A percentile compares a stretch with the other conserved stretches of the same genome.
These are phyloP conservation scores for Tangara arthus DNA, from an alignment of 2,797 vertebrate genomes.

Conservation along the genomic window DNA sequence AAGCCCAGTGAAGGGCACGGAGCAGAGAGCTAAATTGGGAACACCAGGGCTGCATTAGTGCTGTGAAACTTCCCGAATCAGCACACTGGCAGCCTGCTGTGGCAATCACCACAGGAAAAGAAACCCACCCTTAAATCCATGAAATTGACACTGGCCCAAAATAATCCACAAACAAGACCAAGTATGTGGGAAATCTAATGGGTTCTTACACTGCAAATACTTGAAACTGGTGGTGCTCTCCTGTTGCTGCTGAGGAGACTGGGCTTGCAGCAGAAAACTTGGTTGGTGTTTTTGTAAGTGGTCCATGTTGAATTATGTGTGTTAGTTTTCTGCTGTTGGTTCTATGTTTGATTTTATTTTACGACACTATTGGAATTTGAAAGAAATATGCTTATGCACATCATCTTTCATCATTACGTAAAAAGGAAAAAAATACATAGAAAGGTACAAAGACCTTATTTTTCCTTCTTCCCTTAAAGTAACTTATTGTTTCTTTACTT, in stretches of 20 bases:
- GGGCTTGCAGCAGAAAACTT: background rate
- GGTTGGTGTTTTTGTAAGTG: background rate
- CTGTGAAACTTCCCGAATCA: slow-evolving; percentile 13
- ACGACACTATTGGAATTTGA: background rate
- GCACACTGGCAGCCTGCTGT: slow-evolving; percentile 27
- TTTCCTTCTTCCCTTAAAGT: background rate
- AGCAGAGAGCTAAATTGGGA: background rate
- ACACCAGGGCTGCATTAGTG: background rate
- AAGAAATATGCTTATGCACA: background rate
- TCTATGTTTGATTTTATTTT: background rate
- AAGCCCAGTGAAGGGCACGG: background rate
- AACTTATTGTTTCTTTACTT: background rate
- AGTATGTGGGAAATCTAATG: background rate
- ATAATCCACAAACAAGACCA: background rate
- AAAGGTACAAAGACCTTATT: background rate
- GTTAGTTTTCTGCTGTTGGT: background rate
- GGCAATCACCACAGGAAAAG: background rate
- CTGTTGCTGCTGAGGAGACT: background rate
- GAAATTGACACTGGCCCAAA: background rate
- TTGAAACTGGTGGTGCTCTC: background rate
- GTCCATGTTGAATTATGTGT: background rate
- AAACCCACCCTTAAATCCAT: slow-evolving; percentile 9
- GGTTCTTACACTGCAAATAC: background rate
- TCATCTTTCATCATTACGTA: background rate
- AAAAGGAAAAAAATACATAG: background rate